Evolutionary conservation across 2,797 vertebrate species (phyloP), one percentile per base, ranked within the genome.

Genomic region (Momotus momota): DNA sequence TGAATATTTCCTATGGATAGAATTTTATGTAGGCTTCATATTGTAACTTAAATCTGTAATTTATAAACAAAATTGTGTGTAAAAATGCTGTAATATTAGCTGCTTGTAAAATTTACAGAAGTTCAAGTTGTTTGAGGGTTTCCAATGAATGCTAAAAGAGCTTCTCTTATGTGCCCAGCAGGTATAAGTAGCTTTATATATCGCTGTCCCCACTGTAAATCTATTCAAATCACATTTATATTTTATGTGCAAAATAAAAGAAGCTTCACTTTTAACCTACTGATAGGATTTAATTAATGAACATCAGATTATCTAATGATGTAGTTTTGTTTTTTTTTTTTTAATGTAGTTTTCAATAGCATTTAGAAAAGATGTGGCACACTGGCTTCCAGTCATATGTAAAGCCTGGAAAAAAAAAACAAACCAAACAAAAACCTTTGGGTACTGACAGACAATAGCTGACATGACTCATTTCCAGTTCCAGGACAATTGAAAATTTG

Each of bases 71-170:
- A 96, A 66, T 33, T 96, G 78, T 97, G 91, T 97, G 97, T 98
- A 97, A 96, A 96, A 98, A 97, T 98, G 98, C 98, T 99, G 98
- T 99, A 98, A 98, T 98, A 98, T 98, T 99, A 98, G 93, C 98
- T 98, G 98, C 98, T 99, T 99, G 98, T 99, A 98, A 94, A 99
- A 98, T 98, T 97, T 98, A 98, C 96, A 96, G 92, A 97, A 97
- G 96, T 97, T 97, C 95, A 94, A 95, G 94, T 94, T 96, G 85
- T 97, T 98, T 35, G 97, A 98, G 98, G 97, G 92, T 98, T 99
- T 97, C 97, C 98, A 97, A 96, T 98, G 98, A 98, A 98, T 98
- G 98, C 98, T 98, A 95, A 98, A 97, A 98, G 97, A 98, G 98
- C 98, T 98, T 98, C 93, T 97, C 91, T 97, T 98, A 97, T 98